Base-by-base conservation (phyloP, 2,888 invertebrate genomes). In the Drymonia ruficornis region DNA sequence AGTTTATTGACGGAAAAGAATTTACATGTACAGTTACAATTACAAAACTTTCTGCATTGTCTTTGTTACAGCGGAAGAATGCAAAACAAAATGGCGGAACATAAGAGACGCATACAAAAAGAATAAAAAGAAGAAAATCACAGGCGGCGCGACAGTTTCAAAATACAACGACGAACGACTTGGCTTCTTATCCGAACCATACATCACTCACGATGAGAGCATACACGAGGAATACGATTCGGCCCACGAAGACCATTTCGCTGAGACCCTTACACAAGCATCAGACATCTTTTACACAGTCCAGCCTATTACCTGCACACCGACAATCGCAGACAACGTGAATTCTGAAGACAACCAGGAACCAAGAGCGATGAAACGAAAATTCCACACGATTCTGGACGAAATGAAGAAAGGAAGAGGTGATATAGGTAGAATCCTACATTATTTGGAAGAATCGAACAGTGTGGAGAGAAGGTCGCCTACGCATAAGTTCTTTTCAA, bases 71-170 rank as follows among this genome's bases (percentile, higher is more conserved):
- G 62, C 62, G 38, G 62, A 62, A 18, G 62, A 62, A 52, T 62
- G 62, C 48, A 62, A 62, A 59, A 54, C 62, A 29, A 62, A 62
- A 62, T 62, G 62, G 59, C 62, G 62, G 13, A 62, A 62, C 15
- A 62, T 62, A 62, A 47, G 62, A 45, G 62, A 62, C n/a, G 54
- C 53, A 23, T 62, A 62, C n/a, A 50, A 50, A 5, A 62, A 62
- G 42, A 59, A 62, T 31, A 55, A 50, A 49, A 62, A 62, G 62
- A 62, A 52, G 45, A 62, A 62, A 7, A 45, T 45, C 4, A n/a
- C 59, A 4, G 62, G 62, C n/a, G 19, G 18, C 15, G 36, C 16
- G 1, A 38, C 59, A 13, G 49, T 49, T 43, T 62, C 62, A 11
- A 62, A 62, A 9, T 62, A 62, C 18, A 55, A 62, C 36, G 62